A percentile compares a stretch with the other conserved stretches of the same genome.
phyloP scores from a whole-genome alignment of 2,797 vertebrate species.

The Florisuga fusca region DNA sequence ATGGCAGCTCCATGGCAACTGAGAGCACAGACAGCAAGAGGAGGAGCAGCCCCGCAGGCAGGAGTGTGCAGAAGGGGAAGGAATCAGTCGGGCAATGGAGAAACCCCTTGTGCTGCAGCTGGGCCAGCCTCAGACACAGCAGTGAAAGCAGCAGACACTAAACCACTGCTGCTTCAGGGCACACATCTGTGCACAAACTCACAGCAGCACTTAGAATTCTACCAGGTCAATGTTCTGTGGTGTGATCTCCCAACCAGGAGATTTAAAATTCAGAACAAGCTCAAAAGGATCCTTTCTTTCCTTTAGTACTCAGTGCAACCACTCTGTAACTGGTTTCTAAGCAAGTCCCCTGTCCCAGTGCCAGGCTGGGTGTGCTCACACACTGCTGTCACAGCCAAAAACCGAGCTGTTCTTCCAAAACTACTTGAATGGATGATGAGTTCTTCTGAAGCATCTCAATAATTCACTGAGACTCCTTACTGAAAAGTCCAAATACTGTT shows the following conservation, averaged over 20 bases:
- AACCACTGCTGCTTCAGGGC: background rate
- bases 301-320: background rate
- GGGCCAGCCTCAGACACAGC: rapidly evolving
- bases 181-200: background rate
- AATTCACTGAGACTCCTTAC: background rate
- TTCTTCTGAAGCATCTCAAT: background rate
- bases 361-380: background rate
- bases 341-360: background rate
- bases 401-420: background rate
- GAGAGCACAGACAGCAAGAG: background rate
- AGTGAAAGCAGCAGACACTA: background rate
- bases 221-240: background rate
- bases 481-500: background rate
- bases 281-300: background rate
- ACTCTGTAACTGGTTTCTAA: background rate
- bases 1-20: slow-evolving; percentile 14
- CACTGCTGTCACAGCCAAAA: background rate
- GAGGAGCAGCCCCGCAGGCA: background rate
- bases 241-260: background rate
- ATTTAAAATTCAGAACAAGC: background rate
- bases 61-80: background rate
- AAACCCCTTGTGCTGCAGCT: background rate
- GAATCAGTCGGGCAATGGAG: background rate
- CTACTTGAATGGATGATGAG: background rate
- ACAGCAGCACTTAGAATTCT: background rate